Conservation (phyloP, 2,888 invertebrate genomes). For the Cephus spinipes region DNA sequence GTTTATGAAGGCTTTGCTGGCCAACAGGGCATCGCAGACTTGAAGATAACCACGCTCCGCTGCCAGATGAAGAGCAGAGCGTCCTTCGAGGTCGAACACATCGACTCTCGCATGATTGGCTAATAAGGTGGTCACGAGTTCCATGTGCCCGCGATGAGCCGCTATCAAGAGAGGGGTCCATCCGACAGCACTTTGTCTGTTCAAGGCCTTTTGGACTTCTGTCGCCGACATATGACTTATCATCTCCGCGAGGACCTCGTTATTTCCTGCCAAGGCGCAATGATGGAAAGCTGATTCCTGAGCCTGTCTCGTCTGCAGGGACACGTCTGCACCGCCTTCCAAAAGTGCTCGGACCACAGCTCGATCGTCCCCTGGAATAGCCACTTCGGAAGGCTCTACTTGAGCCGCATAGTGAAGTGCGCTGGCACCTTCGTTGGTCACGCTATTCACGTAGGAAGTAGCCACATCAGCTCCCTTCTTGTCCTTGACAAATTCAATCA, state of each 20-base stretch:
- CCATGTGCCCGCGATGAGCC: slow-evolving; percentile 94
- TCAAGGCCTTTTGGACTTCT: slow-evolving; percentile 93
- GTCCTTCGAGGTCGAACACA: slow-evolving; percentile 96
- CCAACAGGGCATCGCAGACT: slow-evolving; percentile 89
- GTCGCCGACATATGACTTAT: slow-evolving; percentile 89
- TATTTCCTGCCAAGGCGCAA: slow-evolving; percentile 94
- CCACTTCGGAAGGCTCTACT: slow-evolving; percentile 85
- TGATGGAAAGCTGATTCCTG: slow-evolving; percentile 97
- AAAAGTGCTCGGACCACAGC: slow-evolving; percentile 91
- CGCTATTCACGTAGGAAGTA: slow-evolving; percentile 86
- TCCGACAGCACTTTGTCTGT: slow-evolving; percentile 92
- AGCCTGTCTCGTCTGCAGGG: slow-evolving; percentile 84
- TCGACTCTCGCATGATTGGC: slow-evolving; percentile 97
- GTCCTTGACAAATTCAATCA: slow-evolving; percentile 85
- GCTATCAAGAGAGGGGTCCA: slow-evolving; percentile 98
- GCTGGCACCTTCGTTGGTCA: slow-evolving; percentile 93
- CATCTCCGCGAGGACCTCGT: slow-evolving; percentile 94
- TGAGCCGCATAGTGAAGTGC: slow-evolving; percentile 95
- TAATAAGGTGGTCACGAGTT: slow-evolving; percentile 89
- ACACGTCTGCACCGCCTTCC: slow-evolving; percentile 92
- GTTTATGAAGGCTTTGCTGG: slow-evolving; percentile 98
- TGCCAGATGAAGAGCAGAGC: slow-evolving; percentile 95
- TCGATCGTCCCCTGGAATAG: slow-evolving; percentile 79
- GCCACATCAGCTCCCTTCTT: slow-evolving; percentile 82
- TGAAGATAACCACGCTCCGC: slow-evolving; percentile 91